Base-by-base conservation (phyloP, 1,140 invertebrate genomes). In the Neodiprion fabricii region DNA sequence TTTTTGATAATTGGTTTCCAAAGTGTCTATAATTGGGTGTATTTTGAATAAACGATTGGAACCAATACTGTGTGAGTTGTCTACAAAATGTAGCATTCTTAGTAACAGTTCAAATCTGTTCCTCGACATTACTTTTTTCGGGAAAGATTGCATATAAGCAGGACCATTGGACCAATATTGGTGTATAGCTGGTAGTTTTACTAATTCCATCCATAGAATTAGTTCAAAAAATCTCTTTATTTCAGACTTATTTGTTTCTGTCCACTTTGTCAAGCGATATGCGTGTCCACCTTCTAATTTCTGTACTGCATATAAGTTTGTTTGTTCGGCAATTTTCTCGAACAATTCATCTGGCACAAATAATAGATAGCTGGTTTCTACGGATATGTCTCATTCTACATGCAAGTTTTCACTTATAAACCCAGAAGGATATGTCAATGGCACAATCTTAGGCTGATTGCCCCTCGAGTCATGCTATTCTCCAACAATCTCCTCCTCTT, bases 71-170 rank as follows among this genome's bases (percentile, higher is more conserved):
- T 21, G 17, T 21, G 0, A 21, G 17, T 21, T 21, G 17, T 21
- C 17, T 21, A 21, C 17, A 21, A 21, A 21, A 21, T 21, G 17
- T 21, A 21, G 17, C 23, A 74, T 71, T 53, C 75, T 28, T 40
- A 76, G 73, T 40, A 76, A 68, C 66, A 76, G 73, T 70, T 76
- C 75, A 14, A 76, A 76, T 85, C 86, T 69, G 85, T 81, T 66
- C 76, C 79, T 77, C 7, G 73, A 67, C 72, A 76, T 74, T 0
- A 74, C 72, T 78, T 21, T 70, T 69, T 66, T 65, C 74, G 71
- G 69, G 65, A 75, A 72, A 74, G 74, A 72, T 73, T 48, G 67
- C 14, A 49, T 47, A 76, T 78, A 77, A 66, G 0, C 68, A 71
- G 75, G 49, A 73, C 69, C 47, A 66, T 28, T 78, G 71, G 70